These are phyloP conservation scores for Sprattus sprattus DNA, from an alignment of 2,113 vertebrate genomes.

Conservation along the genomic window DNA sequence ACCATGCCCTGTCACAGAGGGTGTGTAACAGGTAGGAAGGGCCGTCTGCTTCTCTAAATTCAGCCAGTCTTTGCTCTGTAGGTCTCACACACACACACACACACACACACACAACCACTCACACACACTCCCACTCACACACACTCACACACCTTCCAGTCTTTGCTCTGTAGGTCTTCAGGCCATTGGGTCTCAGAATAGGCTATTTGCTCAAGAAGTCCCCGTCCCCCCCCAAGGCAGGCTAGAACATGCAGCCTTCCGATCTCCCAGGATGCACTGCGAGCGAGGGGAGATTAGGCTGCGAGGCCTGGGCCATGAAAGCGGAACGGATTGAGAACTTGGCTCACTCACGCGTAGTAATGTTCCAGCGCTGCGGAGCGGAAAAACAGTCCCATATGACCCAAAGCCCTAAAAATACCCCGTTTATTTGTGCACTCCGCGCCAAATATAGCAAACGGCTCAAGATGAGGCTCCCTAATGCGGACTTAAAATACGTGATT, in stretches of 20 bases:
- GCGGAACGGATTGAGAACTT: background rate
- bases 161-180: background rate
- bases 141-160: background rate
- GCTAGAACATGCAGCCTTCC: background rate
- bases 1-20: background rate
- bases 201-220: background rate
- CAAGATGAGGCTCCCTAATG: conserved; percentile 18
- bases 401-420: conserved; percentile 38
- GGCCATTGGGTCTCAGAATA: background rate
- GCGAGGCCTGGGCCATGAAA: conserved; percentile 14
- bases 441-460: conserved; percentile 30
- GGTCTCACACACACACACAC: too few species aligned
- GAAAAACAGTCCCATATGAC: background rate
- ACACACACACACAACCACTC: too few species aligned
- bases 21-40: background rate
- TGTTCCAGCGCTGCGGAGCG: conserved; percentile 17
- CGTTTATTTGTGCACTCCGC: conserved; percentile 42
- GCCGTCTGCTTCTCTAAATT: background rate
- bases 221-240: background rate
- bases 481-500: conserved; percentile 38
- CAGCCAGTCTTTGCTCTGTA: background rate
- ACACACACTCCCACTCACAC: too few species aligned
- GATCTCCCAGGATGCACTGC: background rate
- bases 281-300: background rate
- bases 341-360: conserved; percentile 3